phyloP scores from a whole-genome alignment of 2,797 vertebrate genomes.

The Peromyscus eremicus region DNA sequence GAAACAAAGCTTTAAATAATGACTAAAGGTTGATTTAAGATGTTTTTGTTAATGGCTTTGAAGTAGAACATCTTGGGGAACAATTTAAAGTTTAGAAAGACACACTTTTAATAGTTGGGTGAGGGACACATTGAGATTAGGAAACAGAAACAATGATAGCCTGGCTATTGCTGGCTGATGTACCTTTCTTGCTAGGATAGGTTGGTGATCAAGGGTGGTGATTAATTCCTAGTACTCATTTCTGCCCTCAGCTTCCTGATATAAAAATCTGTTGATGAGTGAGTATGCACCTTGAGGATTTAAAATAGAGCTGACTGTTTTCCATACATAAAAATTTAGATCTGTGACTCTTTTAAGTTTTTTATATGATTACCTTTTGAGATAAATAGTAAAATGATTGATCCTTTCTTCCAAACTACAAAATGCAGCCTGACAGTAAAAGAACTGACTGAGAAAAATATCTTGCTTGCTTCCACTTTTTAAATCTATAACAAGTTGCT shows the following conservation, averaged over 20 bases:
- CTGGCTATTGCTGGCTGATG: background rate
- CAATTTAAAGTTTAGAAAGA: background rate
- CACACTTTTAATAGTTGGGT: background rate
- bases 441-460: background rate
- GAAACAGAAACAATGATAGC: background rate
- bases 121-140: background rate
- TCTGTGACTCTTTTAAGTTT: background rate
- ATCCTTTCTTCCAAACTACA: background rate
- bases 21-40: background rate
- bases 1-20: too few species aligned
- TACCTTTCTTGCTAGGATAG: background rate
- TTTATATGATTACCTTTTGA: background rate
- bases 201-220: background rate
- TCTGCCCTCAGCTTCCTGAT: background rate
- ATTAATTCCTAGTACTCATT: background rate
- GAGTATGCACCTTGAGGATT: background rate
- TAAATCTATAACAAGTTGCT: background rate
- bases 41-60: background rate
- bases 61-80: background rate
- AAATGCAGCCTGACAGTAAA: background rate
- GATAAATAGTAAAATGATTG: background rate
- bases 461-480: background rate
- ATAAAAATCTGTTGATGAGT: background rate
- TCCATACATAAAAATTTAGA: background rate
- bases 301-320: background rate